Base-by-base conservation (phyloP, 1,140 invertebrate species). In the Drosophila nebulosa region DNA sequence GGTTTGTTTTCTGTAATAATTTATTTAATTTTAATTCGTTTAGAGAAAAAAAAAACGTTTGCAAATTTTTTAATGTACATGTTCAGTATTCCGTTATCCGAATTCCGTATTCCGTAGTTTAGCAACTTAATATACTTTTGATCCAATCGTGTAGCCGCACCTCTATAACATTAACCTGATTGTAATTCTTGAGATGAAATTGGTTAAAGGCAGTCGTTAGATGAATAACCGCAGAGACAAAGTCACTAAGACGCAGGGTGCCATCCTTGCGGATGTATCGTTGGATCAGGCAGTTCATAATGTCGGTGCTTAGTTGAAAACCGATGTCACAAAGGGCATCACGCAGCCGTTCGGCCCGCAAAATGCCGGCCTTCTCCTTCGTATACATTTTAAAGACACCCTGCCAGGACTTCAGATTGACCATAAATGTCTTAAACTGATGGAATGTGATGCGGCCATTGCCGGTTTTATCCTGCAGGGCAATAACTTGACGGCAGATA, bases 191-290 rank as follows among this genome's bases (percentile, higher is more conserved):
- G 63, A 94, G 93, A 88, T 97, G 96, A 91, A 97, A 97, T 93
- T 95, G 94, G 97, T 97, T 95, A 90, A 98, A 98, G 27, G 97
- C 96, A 62, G 97, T 94, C 64, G 96, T 97, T 27, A 98, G 92
- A 89, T 97, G 97, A 69, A 98, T 93, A 88, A 98, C 96, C 32
- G 96, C 96, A 4, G 96, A 96, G 0, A 98, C 97, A 90, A 97
- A 98, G 91, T 98, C 97, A 14, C 97, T 97, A 89, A 98, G 97
- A 78, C 97, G 92, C n/a, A 98, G 92, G 36, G 97, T 98, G 50
- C 97, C 97, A 91, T 98, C 97, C 92, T 98, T 98, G 64, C 97
- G 94, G 96, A 98, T 98, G 79, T 97, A 98, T 67, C 96, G 93
- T 59, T 98, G 92, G 51, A 97, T 95, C 14, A 98, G 92, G 35